phyloP scores from a whole-genome alignment of 2,113 vertebrate genomes.

The Lycocorax pyrrhopterus region DNA sequence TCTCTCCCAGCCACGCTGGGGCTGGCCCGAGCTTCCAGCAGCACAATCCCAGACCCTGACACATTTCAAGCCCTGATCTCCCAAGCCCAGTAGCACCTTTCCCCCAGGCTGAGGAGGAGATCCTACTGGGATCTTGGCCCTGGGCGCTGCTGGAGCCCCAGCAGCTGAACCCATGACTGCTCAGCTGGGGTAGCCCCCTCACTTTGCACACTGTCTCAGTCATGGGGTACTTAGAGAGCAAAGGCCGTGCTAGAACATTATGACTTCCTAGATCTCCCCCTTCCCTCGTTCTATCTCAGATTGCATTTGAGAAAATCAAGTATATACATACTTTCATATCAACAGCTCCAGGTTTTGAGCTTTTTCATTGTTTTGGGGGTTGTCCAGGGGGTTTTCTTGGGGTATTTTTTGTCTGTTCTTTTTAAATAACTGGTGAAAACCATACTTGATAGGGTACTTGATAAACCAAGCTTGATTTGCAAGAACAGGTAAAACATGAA shows the following conservation, averaged over 20 bases:
- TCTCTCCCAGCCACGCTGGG: not conserved
- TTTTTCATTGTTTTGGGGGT: not conserved
- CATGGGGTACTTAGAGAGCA: not conserved
- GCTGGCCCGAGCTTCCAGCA: not conserved
- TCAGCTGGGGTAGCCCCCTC: fast-evolving
- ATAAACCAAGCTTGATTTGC: not conserved
- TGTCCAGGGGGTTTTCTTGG: too few relatives aligned
- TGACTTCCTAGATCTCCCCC: fast-evolving
- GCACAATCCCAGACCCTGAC: not conserved
- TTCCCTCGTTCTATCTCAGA: not conserved
- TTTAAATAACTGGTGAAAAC: not conserved
- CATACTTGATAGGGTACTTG: too few relatives aligned
- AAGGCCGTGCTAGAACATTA: not conserved
- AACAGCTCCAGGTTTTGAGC: fast-evolving
- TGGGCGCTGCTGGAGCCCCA: fast-evolving
- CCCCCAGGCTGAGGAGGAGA: not conserved
- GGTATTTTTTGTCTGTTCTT: too few relatives aligned
- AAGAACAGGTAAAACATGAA: not conserved
- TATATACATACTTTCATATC: not conserved
- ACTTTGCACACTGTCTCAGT: fast-evolving
- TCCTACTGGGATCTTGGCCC: fast-evolving
- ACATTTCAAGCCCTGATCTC: not conserved
- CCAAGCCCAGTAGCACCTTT: not conserved
- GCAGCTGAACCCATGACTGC: not conserved
- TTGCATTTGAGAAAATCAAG: not conserved